Percentiles rank a stretch among this genome's conserved stretches.
phyloP scores from a whole-genome alignment of 2,888 invertebrate genomes.

The Pogonocherus hispidulus region DNA sequence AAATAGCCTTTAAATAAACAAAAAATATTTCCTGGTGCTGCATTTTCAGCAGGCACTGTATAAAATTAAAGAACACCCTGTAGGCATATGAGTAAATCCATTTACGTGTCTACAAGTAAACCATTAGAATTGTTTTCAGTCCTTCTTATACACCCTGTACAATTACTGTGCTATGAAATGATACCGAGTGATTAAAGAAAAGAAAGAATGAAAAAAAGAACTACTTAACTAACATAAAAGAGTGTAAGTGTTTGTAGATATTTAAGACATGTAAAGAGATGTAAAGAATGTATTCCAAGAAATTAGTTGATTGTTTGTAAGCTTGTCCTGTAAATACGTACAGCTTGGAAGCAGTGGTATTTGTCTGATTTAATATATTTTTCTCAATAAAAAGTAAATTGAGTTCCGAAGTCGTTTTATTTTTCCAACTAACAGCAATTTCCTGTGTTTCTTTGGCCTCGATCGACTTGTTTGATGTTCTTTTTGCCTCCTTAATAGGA shows the following conservation, averaged over 20 bases:
- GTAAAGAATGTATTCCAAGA: not conserved
- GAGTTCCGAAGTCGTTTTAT: constrained; percentile 12
- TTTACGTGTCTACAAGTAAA: too few relatives aligned
- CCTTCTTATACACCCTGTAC: not conserved
- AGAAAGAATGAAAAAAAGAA: not conserved
- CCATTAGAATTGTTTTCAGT: too few relatives aligned
- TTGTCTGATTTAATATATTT: constrained; percentile 10
- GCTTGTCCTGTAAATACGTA: constrained; percentile 8
- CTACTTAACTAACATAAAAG: not conserved
- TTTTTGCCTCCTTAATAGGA: constrained; percentile 4
- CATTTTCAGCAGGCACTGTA: too few relatives aligned
- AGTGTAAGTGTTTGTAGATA: not conserved
- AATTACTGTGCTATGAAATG: not conserved
- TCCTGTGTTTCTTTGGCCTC: constrained; percentile 14
- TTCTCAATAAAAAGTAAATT: constrained; percentile 23
- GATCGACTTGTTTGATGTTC: not conserved
- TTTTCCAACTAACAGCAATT: constrained; percentile 14
- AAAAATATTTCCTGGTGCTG: too few relatives aligned
- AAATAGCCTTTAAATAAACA: too few relatives aligned
- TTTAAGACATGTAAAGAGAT: not conserved
- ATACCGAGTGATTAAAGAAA: too few relatives aligned
- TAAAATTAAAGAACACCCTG: too few relatives aligned
- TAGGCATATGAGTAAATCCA: too few relatives aligned
- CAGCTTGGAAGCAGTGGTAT: constrained; percentile 13
- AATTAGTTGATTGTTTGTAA: constrained; percentile 17